These are phyloP conservation scores for Pinna nobilis DNA, from an alignment of 1,140 invertebrate species.

Conservation along the genomic window DNA sequence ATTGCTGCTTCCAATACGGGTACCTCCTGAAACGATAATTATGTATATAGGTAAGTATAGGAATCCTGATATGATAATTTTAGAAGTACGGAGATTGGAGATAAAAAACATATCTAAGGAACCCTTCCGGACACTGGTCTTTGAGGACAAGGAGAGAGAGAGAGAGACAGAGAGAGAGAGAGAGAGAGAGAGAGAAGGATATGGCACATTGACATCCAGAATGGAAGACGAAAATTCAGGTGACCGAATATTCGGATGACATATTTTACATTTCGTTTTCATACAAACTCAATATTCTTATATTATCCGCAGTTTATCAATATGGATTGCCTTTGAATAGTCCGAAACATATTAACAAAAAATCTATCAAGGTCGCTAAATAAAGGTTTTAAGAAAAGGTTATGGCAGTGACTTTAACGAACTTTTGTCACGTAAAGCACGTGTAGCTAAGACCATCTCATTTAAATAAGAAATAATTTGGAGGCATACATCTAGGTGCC, in stretches of 20 bases:
- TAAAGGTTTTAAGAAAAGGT: too few species aligned
- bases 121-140: not conserved
- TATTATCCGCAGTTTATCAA: too few species aligned
- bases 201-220: not conserved
- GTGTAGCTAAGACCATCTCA: too few species aligned
- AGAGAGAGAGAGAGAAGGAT: not conserved
- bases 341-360: too few species aligned
- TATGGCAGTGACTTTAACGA: too few species aligned
- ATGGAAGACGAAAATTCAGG: not conserved
- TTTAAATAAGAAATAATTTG: too few species aligned
- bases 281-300: not conserved
- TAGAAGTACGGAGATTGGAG: not conserved
- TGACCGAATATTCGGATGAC: not conserved
- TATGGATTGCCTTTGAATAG: too few species aligned
- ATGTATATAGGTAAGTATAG: not conserved
- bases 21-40: conserved; percentile 31
- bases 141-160: not conserved
- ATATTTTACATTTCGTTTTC: not conserved
- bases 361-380: too few species aligned
- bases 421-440: too few species aligned
- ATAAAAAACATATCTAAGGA: not conserved
- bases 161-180: too few species aligned
- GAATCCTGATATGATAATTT: not conserved
- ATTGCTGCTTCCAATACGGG: conserved; percentile 23
- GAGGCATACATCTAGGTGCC: too few species aligned